Conservation (phyloP, 2,888 invertebrate species). For the Pharmacophagus antenor region DNA sequence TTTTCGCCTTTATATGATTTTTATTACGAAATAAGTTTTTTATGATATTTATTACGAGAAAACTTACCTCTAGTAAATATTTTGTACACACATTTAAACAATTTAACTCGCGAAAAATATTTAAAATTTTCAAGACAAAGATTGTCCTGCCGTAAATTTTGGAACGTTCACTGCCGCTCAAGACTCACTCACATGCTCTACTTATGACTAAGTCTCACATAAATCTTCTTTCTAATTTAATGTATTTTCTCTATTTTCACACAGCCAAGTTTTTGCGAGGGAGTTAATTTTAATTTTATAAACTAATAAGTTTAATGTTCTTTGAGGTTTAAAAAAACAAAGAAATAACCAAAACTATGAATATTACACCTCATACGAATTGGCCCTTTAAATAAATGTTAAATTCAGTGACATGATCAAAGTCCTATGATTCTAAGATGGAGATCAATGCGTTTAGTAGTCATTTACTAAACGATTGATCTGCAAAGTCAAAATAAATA, state of each 20-base stretch:
- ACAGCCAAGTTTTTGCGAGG: neutral
- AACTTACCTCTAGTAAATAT: too few species aligned
- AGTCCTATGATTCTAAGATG: neutral
- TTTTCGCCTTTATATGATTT: too few species aligned
- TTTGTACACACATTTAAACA: neutral
- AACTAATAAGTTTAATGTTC: too few species aligned
- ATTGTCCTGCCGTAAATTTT: neutral
- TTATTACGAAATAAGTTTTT: too few species aligned
- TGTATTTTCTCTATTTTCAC: slow-evolving; percentile 1
- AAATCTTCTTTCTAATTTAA: slow-evolving; percentile 1
- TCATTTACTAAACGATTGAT: neutral
- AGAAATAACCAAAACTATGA: neutral
- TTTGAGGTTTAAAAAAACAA: too few species aligned
- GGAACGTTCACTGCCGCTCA: too few species aligned
- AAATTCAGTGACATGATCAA: too few species aligned
- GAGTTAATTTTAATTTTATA: too few species aligned
- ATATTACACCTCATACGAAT: neutral
- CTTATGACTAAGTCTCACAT: neutral
- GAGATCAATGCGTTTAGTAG: neutral
- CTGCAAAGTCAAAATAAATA: neutral
- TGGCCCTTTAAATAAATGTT: too few species aligned
- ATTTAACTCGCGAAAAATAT: neutral
- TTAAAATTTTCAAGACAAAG: neutral
- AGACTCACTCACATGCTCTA: slow-evolving; percentile 2
- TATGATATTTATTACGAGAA: too few species aligned